phyloP scores from a whole-genome alignment of 2,113 vertebrate species.

The Motacilla tschutschensis region DNA sequence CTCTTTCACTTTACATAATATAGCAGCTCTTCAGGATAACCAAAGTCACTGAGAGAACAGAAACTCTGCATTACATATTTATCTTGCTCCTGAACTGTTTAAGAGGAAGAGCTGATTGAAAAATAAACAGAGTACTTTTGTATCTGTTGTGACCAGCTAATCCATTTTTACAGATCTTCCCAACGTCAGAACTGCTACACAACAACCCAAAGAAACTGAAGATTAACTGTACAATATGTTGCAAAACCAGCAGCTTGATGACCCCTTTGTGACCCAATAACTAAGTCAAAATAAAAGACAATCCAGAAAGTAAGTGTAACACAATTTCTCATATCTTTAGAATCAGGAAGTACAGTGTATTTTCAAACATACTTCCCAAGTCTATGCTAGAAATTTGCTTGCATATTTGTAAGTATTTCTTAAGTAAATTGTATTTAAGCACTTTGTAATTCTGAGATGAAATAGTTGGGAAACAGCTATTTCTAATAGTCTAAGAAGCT shows the following conservation, averaged over 20 bases:
- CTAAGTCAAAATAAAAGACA: background rate
- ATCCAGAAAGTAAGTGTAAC: background rate
- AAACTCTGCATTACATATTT: background rate
- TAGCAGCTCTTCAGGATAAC: background rate
- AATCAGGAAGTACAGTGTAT: background rate
- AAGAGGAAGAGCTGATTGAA: background rate
- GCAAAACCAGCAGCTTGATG: background rate
- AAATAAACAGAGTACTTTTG: background rate
- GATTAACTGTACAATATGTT: background rate
- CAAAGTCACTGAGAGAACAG: background rate
- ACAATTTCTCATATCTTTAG: background rate
- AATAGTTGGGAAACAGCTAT: background rate
- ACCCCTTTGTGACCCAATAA: background rate
- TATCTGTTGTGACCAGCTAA: accelerated
- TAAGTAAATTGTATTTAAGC: background rate
- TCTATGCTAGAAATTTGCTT: background rate
- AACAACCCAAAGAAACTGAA: background rate
- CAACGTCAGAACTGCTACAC: background rate
- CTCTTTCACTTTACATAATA: background rate
- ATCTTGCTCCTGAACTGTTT: background rate
- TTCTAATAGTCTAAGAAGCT: background rate
- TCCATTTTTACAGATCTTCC: background rate
- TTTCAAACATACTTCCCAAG: background rate
- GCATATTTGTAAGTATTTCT: background rate
- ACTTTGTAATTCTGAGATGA: background rate